Base-by-base conservation (phyloP, 2,888 invertebrate genomes). In the Andrena haemorrhoa region DNA sequence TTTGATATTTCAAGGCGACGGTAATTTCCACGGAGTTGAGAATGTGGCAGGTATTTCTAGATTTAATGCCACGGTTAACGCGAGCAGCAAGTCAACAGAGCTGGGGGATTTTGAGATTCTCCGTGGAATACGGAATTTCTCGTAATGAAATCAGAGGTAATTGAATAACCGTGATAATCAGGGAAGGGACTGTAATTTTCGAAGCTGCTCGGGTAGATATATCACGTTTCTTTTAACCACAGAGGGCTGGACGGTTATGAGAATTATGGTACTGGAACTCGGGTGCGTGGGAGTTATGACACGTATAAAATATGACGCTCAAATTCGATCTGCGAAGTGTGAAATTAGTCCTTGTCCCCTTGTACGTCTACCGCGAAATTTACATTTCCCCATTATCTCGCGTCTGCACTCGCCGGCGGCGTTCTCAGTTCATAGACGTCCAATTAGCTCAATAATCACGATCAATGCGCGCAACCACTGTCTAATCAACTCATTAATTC, bases 291-390 rank as follows among this genome's bases (percentile, higher is more conserved):
- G 64, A 69, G 64, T 65, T 72, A 2, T 58, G 75, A 74, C 56
- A 49, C 33, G 74, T 58, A 77, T 58, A 80, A 85, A 83, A 61
- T 66, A 63, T 66, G 69, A 63, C 66, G 78, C 51, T 35, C 41
- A 71, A 82, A 77, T 74, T 68, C 69, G 83, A 82, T 78, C 68
- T 58, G 79, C 63, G 74, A 82, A 70, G 85, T 80, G 83, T 83
- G 75, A 86, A 86, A 86, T 85, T 87, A 76, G 68, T 70, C 80
- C 61, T 66, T 72, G 72, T 60, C 47, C 69, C 65, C 31, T 41
- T 66, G 49, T 70, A 26, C 53, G 61, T 31, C 61, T 70, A 58
- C 70, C 75, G 69, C 72, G 61, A 70, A 69, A 76, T 85, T 76
- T 83, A 75, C 71, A 79, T 81, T 73, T 60, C 73, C 58, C 79